Conservation (phyloP, 2,888 invertebrate genomes). For the Lasioglossum leucozonium region DNA sequence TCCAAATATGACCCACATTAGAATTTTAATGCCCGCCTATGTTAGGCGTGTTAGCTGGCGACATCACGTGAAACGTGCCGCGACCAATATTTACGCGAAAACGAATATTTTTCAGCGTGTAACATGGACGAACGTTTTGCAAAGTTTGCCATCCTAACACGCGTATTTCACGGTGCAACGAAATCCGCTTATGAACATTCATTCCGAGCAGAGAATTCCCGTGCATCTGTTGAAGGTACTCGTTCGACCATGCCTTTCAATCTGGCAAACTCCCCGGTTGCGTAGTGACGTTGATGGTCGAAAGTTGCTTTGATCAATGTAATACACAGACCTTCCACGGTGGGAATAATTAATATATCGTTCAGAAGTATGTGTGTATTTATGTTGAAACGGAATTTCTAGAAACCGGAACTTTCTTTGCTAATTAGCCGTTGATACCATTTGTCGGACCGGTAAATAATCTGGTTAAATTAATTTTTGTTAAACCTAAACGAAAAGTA, state of each 20-base stretch:
- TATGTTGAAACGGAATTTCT: background rate
- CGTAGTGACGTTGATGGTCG: background rate
- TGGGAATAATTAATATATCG: background rate
- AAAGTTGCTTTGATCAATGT: slow-evolving; percentile 7
- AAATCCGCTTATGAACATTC: slow-evolving; percentile 58
- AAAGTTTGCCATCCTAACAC: slow-evolving; percentile 45
- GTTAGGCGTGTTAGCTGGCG: slow-evolving; percentile 4
- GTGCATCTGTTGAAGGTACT: slow-evolving; percentile 18
- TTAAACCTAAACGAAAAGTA: too few species aligned
- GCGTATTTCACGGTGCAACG: slow-evolving; percentile 52
- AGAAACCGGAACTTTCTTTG: background rate
- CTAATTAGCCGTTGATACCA: background rate
- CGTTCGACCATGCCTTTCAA: background rate
- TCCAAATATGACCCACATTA: background rate
- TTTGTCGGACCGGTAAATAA: background rate
- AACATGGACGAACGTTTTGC: slow-evolving; percentile 45
- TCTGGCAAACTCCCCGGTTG: slow-evolving; percentile 4
- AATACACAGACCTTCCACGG: background rate
- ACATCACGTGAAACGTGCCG: slow-evolving; percentile 32
- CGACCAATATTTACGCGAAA: slow-evolving; percentile 51
- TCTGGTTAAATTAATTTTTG: background rate
- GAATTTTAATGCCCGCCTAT: slow-evolving; percentile 33
- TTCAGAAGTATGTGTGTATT: background rate
- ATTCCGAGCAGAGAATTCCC: slow-evolving; percentile 29
- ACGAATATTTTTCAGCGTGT: slow-evolving; percentile 48